Evolutionary conservation across 2,113 vertebrate species (phyloP).

Genomic region (Sialia sialis): DNA sequence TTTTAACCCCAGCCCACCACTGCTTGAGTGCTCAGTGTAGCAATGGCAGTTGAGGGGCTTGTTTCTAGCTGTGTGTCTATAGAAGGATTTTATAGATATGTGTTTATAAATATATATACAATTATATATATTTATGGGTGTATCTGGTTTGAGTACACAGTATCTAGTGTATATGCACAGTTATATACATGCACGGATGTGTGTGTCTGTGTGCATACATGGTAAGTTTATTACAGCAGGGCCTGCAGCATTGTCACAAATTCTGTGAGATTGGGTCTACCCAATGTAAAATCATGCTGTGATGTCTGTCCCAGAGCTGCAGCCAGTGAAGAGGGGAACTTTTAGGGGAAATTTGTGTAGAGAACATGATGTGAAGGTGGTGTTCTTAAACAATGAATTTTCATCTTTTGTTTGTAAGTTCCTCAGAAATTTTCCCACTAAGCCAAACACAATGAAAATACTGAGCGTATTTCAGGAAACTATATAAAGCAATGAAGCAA

Average conservation of each 20-base stretch:
- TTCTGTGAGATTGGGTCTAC: background rate
- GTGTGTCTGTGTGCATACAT: background rate
- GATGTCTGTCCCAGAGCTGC: background rate
- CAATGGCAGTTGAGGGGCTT: background rate
- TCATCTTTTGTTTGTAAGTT: background rate
- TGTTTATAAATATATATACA: background rate
- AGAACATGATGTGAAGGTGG: background rate
- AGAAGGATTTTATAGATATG: background rate
- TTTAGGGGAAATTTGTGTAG: background rate
- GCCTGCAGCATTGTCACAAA: background rate
- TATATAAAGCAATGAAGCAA: background rate
- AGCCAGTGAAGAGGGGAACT: background rate
- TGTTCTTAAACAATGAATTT: background rate
- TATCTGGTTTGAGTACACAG: background rate
- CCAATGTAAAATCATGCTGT: fast-evolving
- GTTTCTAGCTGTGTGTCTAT: background rate
- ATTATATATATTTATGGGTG: background rate
- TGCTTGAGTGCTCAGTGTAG: background rate
- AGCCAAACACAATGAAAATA: background rate
- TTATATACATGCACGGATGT: background rate
- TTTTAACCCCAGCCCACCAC: background rate
- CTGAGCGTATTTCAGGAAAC: background rate
- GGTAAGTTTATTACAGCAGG: background rate
- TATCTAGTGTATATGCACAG: background rate
- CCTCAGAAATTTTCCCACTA: background rate